phyloP scores from a whole-genome alignment of 2,888 invertebrate genomes.

The Cyaniris semiargus region DNA sequence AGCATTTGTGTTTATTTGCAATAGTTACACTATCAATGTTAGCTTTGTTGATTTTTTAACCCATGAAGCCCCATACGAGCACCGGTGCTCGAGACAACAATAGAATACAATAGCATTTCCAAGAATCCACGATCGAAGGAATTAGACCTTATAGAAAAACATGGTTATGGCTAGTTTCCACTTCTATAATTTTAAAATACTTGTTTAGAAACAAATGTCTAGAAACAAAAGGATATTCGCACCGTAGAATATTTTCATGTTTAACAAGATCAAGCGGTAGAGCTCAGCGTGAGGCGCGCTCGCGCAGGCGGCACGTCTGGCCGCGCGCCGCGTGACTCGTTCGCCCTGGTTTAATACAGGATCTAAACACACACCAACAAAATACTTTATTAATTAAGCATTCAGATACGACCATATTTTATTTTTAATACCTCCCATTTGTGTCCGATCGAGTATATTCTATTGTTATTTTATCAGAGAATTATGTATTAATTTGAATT shows the following conservation, averaged over 20 bases:
- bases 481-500: slow-evolving; percentile 32
- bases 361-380: slow-evolving; percentile 57
- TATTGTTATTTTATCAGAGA: slow-evolving; percentile 27
- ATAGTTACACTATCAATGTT: no score
- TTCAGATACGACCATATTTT: slow-evolving; percentile 45
- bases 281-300: slow-evolving; percentile 34
- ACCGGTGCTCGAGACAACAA: no score
- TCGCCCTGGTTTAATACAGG: slow-evolving; percentile 74
- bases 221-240: not conserved
- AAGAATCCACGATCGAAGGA: no score
- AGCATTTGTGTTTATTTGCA: no score
- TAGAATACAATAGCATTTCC: no score
- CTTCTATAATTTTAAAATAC: not conserved
- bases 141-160: not conserved
- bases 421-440: slow-evolving; percentile 34
- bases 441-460: slow-evolving; percentile 6
- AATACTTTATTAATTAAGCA: slow-evolving; percentile 66
- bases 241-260: not conserved
- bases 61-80: no score
- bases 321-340: slow-evolving; percentile 70
- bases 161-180: not conserved
- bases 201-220: not conserved
- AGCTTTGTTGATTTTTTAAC: not conserved
- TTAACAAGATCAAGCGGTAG: not conserved
- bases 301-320: slow-evolving; percentile 52